Percentiles rank a stretch among this genome's conserved stretches.
phyloP scores from a whole-genome alignment of 2,888 invertebrate genomes.

The Cataglyphis albicans region DNA sequence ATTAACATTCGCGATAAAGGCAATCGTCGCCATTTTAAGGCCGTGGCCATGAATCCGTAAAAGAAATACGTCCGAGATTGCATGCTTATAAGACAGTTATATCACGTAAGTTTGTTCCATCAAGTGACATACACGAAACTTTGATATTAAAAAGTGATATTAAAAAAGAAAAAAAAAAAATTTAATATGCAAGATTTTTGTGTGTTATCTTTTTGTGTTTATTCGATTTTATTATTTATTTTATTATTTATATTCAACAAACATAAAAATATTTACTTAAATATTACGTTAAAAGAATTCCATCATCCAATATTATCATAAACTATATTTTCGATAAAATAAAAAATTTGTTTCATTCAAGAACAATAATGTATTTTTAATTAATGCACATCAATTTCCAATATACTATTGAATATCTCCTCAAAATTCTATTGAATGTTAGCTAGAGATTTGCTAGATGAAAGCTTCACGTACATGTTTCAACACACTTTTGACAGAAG shows the following conservation, averaged over 20 bases:
- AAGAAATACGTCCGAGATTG: conserved; percentile 26
- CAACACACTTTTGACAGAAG: not conserved
- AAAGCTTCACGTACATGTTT: not conserved
- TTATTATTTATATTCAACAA: not conserved
- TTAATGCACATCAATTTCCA: not conserved
- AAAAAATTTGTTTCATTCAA: not conserved
- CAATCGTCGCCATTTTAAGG: conserved; percentile 18
- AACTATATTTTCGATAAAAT: not conserved
- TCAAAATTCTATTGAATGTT: not conserved
- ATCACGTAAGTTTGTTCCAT: not conserved
- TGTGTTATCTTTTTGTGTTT: not conserved
- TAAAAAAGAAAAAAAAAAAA: conserved; percentile 1
- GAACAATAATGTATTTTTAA: not conserved
- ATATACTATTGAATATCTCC: not conserved
- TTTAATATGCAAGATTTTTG: not conserved
- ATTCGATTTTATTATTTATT: not conserved
- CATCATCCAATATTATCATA: not conserved
- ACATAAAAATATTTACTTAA: too few relatives aligned
- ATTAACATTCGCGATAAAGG: conserved; percentile 33
- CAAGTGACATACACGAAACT: not conserved
- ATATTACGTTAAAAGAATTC: not conserved
- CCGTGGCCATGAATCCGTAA: conserved; percentile 33
- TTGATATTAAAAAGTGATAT: too few relatives aligned
- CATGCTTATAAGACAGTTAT: conserved; percentile 15
- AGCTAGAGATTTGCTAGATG: not conserved